These are phyloP conservation scores for Chelonus formosanus DNA, from an alignment of 2,888 invertebrate species.

Conservation along the genomic window DNA sequence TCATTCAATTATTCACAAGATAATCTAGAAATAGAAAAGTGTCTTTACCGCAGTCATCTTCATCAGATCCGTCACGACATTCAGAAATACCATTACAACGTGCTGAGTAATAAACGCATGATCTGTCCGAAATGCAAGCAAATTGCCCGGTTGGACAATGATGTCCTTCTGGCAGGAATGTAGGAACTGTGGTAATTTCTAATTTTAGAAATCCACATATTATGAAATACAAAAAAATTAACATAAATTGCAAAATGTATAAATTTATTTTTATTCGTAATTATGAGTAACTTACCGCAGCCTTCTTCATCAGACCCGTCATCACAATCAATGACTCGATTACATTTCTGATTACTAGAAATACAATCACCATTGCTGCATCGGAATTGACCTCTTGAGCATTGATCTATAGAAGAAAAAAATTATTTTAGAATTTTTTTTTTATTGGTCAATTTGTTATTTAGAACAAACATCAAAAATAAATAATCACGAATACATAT, in stretches of 20 bases:
- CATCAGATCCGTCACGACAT: slow-evolving; percentile 71
- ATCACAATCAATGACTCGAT: slow-evolving; percentile 63
- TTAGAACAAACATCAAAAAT: neutral
- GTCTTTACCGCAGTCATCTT: slow-evolving; percentile 65
- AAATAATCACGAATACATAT: neutral
- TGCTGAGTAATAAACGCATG: slow-evolving; percentile 64
- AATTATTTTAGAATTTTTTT: slow-evolving; percentile 11
- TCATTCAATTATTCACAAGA: no score
- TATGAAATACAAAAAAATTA: slow-evolving; percentile 1
- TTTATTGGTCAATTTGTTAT: neutral
- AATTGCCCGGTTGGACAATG: slow-evolving; percentile 61
- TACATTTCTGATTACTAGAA: slow-evolving; percentile 62
- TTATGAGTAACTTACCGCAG: slow-evolving; percentile 49
- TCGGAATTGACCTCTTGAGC: slow-evolving; percentile 73
- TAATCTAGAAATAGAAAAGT: neutral
- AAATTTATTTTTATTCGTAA: slow-evolving; percentile 12
- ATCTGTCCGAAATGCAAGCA: slow-evolving; percentile 59
- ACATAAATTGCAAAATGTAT: neutral
- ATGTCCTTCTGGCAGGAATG: slow-evolving; percentile 10
- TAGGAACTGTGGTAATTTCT: neutral
- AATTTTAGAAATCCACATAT: neutral
- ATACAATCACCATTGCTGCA: slow-evolving; percentile 76
- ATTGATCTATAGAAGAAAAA: slow-evolving; percentile 66
- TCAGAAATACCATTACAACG: slow-evolving; percentile 68
- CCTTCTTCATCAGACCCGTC: slow-evolving; percentile 65